phyloP scores from a whole-genome alignment of 2,888 invertebrate species.

The Spodoptera exigua region DNA sequence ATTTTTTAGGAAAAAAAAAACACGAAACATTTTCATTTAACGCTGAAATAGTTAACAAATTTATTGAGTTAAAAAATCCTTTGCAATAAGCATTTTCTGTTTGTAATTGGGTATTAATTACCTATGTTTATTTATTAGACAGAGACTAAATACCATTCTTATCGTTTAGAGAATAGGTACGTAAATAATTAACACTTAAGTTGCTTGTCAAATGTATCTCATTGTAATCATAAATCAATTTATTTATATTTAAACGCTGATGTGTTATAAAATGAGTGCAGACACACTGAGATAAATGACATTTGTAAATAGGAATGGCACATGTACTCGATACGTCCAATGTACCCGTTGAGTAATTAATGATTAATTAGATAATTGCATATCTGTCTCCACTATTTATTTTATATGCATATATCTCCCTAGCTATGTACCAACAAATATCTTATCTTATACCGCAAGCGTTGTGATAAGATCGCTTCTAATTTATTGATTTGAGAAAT shows the following conservation, averaged over 20 bases:
- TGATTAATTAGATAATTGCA: conserved; percentile 77
- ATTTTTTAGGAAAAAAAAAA: conserved; percentile 5
- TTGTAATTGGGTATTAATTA: too few relatives aligned
- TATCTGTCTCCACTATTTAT: conserved; percentile 63
- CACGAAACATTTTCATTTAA: conserved; percentile 5
- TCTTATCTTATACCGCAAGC: conserved; percentile 42
- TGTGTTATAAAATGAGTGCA: too few relatives aligned
- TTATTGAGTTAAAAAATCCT: conserved; percentile 6
- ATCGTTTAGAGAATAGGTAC: background rate
- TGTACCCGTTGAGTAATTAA: conserved; percentile 73
- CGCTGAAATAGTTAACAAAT: conserved; percentile 4
- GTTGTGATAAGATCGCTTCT: conserved; percentile 44
- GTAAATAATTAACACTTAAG: background rate
- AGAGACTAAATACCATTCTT: too few relatives aligned
- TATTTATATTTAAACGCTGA: too few relatives aligned
- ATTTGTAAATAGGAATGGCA: conserved; percentile 39
- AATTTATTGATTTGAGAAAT: conserved; percentile 47
- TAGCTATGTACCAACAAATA: conserved; percentile 11
- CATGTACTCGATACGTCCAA: conserved; percentile 62
- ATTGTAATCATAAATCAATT: too few relatives aligned
- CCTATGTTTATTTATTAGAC: too few relatives aligned
- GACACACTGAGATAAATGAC: background rate
- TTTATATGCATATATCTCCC: conserved; percentile 33
- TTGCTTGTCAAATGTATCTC: background rate
- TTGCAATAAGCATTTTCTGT: background rate